Evolutionary conservation across 2,797 vertebrate species (phyloP), one percentile per base, ranked within the genome.

Genomic region (Euphonia xanthogaster): DNA sequence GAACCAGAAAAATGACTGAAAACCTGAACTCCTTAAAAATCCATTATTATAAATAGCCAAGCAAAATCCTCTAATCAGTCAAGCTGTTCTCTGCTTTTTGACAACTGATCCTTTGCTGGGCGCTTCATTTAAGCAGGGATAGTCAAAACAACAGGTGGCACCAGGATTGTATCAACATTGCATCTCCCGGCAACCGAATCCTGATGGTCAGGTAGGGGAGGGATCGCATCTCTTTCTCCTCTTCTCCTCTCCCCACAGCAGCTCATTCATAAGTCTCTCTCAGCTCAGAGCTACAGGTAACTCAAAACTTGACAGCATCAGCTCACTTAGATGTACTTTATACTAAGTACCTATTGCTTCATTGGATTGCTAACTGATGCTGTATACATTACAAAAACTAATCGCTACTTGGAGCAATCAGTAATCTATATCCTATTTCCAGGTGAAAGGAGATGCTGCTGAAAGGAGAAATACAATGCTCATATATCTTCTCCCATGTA

Each of bases 71-170:
- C 35, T 70, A 12, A 80, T 76, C 33, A 54, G 45, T 72, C 85
- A 95, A 96, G 80, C 74, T 91, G 50, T 76, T 86, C 75, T 63
- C 70, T 71, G 73, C 60, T 83, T 85, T 91, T 87, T 89, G 91
- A 91, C 77, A 97, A 68, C 72, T 63, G 87, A 95, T 93, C 85
- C 91, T 92, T 88, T 48, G 44, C 68, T 85, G 65, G 35, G 54
- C 83, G 55, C 86, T 90, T 93, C 86, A 58, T 78, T 94, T 86
- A 93, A 90, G 45, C 57, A 65, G 33, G 58, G 42, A 61, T 1
- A 86, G 84, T 72, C 83, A 96, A 95, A 97, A 94, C 91, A 96
- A 96, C 92, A 96, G 93, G 87, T 96, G 94, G 93, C 81, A 94
- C 73, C 78, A 90, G 87, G 89, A 94, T 90, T 93, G 72, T 55